Evolutionary conservation across 2,797 vertebrate species (phyloP), one percentile per base, ranked within the genome.

Genomic region (Ceryle rudis): DNA sequence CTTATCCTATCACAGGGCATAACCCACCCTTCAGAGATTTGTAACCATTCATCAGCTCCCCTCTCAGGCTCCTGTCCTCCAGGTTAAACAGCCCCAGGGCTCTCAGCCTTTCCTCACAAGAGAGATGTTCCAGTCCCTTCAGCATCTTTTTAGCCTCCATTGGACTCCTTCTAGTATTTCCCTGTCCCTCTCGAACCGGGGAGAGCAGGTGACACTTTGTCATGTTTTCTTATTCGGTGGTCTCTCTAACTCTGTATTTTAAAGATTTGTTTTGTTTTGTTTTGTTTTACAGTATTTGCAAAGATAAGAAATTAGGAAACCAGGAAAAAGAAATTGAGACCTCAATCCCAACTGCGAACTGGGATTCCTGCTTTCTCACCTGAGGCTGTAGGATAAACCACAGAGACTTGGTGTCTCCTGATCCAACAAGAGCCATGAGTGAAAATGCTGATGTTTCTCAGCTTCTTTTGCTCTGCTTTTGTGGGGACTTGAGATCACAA

Each of bases 381-480:
- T 29, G 54, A 4, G 22, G 4, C 26, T 73, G 9, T 15, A 46
- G 79, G 49, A 31, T 9, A 75, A 87, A 54, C 13, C 41, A 17
- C 23, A 22, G 51, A 65, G 12, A 26, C 23, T 10, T 54, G 20
- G 25, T 7, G 20, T 35, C 21, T 54, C 62, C 44, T 47, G 26
- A 54, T 33, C 25, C 28, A 42, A 37, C 0, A 0, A 52, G 44
- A 33, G 52, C 3, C 22, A 17, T 5, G 0, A 23, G 19, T 49
- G 9, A 37, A 25, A 62, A 57, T 4, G 20, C 9, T 16, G 1
- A 0, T 5, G 33, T 41, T 31, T 18, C 28, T 46, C 60, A 22
- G 31, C 39, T 14, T 2, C 6, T 47, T 54, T 52, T 4, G 0
- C 25, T 41, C 29, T n/a, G 4, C 0, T 1, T 42, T 57, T 52